Evolutionary conservation across 2,113 vertebrate genomes (phyloP).

Genomic region (Apistogramma diplotaenia): DNA sequence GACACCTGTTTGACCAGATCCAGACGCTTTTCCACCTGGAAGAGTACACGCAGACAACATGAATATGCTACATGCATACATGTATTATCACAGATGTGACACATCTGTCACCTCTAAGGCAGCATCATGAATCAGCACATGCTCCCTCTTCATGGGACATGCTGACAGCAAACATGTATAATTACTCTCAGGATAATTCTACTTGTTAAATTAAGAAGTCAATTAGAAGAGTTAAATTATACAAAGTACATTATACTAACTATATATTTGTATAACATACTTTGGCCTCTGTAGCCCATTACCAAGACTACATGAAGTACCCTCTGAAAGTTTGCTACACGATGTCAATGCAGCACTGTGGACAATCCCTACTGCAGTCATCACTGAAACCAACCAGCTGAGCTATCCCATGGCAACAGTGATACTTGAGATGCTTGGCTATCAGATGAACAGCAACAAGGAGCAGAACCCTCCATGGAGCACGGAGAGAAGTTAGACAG

Average conservation of each 20-base stretch:
- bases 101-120: not conserved
- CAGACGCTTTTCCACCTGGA: conserved; percentile 95
- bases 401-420: too few species aligned
- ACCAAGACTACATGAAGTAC: too few species aligned
- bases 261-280: not conserved
- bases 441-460: too few species aligned
- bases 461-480: too few species aligned
- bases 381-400: too few species aligned
- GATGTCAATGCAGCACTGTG: too few species aligned
- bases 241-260: not conserved
- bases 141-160: not conserved
- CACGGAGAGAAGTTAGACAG: too few species aligned
- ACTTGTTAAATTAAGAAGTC: not conserved
- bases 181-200: not conserved
- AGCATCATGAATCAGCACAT: not conserved
- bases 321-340: too few species aligned
- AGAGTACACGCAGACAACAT: not conserved
- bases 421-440: too few species aligned
- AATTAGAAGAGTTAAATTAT: not conserved
- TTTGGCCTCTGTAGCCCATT: too few species aligned
- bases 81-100: not conserved
- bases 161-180: not conserved
- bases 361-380: too few species aligned
- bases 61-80: not conserved
- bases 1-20: conserved; percentile 97